phyloP scores from a whole-genome alignment of 2,888 invertebrate species.

The Branchipolynoe longqiensis region DNA sequence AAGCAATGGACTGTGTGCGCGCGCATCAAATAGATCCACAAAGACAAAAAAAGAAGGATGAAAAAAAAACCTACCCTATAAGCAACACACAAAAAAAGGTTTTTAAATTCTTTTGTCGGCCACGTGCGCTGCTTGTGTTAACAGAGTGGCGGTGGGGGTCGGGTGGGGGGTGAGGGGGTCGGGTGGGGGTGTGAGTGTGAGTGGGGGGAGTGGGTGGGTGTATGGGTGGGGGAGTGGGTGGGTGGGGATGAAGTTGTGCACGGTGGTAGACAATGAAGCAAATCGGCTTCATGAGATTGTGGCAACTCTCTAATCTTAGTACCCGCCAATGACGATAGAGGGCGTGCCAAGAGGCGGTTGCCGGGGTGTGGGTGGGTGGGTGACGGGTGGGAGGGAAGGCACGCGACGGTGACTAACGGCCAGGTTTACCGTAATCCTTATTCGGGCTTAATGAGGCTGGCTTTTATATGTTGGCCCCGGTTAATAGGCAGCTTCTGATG shows the following conservation, averaged over 20 bases:
- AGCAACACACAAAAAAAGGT: no score
- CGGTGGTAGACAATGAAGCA: constrained; percentile 25
- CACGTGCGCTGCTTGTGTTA: neutral
- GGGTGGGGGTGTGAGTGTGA: no score
- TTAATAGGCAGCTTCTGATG: constrained; percentile 50
- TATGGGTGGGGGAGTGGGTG: no score
- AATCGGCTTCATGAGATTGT: constrained; percentile 21
- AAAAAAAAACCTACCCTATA: constrained; percentile 45
- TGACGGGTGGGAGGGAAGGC: constrained; percentile 12
- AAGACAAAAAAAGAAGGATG: no score
- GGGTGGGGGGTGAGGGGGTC: no score
- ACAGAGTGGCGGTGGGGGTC: no score
- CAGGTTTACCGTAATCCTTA: constrained; percentile 47
- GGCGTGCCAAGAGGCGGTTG: neutral
- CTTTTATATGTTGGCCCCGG: constrained; percentile 18
- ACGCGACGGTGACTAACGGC: constrained; percentile 35
- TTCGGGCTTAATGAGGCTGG: constrained; percentile 40
- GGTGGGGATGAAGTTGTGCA: no score
- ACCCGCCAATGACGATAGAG: neutral
- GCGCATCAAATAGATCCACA: neutral
- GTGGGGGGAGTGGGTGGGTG: neutral
- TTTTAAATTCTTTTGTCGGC: constrained; percentile 53
- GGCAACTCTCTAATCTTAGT: constrained; percentile 40
- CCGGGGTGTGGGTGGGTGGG: neutral
- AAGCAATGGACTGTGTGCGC: constrained; percentile 1